These are phyloP conservation scores for Agelastica alni DNA, from an alignment of 2,888 invertebrate genomes.

Conservation along the genomic window DNA sequence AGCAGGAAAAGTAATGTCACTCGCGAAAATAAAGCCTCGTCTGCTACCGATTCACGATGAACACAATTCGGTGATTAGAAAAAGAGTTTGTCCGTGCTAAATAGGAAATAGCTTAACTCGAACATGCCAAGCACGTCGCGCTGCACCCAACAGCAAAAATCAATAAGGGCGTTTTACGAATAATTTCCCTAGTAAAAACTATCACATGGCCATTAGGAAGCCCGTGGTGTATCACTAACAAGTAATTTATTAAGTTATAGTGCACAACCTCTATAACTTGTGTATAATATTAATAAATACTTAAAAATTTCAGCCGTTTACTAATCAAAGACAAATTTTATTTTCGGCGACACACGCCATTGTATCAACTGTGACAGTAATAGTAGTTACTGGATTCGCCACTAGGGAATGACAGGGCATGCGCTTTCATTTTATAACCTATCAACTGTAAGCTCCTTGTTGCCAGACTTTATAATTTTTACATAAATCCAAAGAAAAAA, in stretches of 20 bases:
- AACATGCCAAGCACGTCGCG: constrained; percentile 49
- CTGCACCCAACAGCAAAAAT: constrained; percentile 54
- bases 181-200: constrained; percentile 24
- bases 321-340: constrained; percentile 44
- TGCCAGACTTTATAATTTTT: not conserved
- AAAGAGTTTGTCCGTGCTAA: constrained; percentile 26
- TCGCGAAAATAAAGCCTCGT: constrained; percentile 30
- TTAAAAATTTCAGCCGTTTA: constrained; percentile 23
- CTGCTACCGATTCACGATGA: constrained; percentile 30
- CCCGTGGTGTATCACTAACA: constrained; percentile 27
- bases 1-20: constrained; percentile 42
- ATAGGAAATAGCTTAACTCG: constrained; percentile 32
- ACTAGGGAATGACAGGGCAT: constrained; percentile 44
- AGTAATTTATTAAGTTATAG: constrained; percentile 19
- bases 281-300: constrained; percentile 20
- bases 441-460: constrained; percentile 21
- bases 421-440: constrained; percentile 30
- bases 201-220: constrained; percentile 29
- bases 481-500: not conserved
- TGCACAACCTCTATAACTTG: constrained; percentile 26
- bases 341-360: constrained; percentile 55
- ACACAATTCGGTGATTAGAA: constrained; percentile 39
- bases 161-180: constrained; percentile 57
- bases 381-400: constrained; percentile 47
- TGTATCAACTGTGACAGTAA: constrained; percentile 52